phyloP scores from a whole-genome alignment of 2,888 invertebrate genomes.

The Noctua comes region DNA sequence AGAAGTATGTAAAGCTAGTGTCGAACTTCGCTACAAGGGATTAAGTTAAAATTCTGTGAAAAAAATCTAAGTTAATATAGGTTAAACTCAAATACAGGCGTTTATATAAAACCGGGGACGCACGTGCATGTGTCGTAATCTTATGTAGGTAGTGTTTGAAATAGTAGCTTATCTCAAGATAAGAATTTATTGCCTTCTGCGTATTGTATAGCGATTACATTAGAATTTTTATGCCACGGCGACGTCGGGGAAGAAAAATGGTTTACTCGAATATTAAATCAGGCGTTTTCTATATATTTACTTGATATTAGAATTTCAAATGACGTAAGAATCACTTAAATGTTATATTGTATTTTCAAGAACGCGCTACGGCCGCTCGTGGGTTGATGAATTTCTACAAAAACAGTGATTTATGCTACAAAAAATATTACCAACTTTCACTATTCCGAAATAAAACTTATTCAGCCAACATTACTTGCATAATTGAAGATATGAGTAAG shows the following conservation, averaged over 20 bases:
- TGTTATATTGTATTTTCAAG: conserved; percentile 49
- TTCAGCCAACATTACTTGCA: conserved; percentile 5
- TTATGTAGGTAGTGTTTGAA: conserved; percentile 62
- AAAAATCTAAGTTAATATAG: conserved; percentile 15
- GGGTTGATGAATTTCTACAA: conserved; percentile 29
- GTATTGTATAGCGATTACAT: conserved; percentile 71
- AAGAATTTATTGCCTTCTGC: conserved; percentile 74
- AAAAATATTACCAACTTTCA: background rate
- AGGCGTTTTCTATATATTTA: conserved; percentile 62
- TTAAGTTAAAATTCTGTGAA: background rate
- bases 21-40: too few relatives aligned
- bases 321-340: conserved; percentile 49
- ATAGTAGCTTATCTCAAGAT: conserved; percentile 78
- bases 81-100: conserved; percentile 23
- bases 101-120: conserved; percentile 36
- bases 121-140: conserved; percentile 59
- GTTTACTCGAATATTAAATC: conserved; percentile 65
- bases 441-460: conserved; percentile 8
- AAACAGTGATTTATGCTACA: conserved; percentile 40
- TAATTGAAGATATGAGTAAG: conserved; percentile 8
- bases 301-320: conserved; percentile 63
- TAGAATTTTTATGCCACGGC: conserved; percentile 67
- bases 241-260: conserved; percentile 65
- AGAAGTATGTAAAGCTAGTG: background rate
- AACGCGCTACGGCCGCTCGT: background rate